Conservation (phyloP, 2,113 vertebrate genomes). For the Neodon shergylaensis region DNA sequence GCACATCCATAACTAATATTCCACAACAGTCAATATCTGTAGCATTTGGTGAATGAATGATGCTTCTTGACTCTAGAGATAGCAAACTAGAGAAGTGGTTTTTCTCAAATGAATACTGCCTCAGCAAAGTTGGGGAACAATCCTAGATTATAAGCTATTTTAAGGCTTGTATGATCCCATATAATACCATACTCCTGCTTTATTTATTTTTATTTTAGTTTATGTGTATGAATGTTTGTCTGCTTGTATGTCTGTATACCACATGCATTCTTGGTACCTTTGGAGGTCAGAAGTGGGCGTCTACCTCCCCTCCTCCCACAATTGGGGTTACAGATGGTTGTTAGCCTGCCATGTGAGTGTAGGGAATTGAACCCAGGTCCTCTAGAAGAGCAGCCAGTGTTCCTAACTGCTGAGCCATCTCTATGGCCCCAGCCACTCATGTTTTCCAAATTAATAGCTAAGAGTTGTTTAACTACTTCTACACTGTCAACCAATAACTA, state of each 20-base stretch:
- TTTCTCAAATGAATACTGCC: not conserved
- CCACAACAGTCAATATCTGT: not conserved
- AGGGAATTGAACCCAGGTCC: not conserved
- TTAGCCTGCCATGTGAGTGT: not conserved
- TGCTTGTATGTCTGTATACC: not conserved
- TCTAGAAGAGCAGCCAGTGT: not conserved
- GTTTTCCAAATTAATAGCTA: constrained; percentile 44
- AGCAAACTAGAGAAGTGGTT: not conserved
- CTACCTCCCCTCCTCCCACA: not conserved
- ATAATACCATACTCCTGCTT: not conserved
- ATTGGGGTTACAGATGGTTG: not conserved
- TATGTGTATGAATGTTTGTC: not conserved
- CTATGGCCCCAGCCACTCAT: not conserved
- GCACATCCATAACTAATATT: not conserved
- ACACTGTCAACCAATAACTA: not conserved
- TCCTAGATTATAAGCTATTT: not conserved
- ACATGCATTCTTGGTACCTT: not conserved
- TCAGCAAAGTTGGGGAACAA: not conserved
- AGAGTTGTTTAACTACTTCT: constrained; percentile 10
- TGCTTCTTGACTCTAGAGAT: constrained; percentile 4
- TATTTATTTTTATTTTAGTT: not conserved
- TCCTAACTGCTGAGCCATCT: not conserved
- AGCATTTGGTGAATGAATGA: not conserved
- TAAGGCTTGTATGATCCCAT: not conserved
- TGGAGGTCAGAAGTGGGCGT: not conserved